Base-by-base conservation (phyloP, 2,113 vertebrate genomes). In the Oreotrochilus melanogaster region DNA sequence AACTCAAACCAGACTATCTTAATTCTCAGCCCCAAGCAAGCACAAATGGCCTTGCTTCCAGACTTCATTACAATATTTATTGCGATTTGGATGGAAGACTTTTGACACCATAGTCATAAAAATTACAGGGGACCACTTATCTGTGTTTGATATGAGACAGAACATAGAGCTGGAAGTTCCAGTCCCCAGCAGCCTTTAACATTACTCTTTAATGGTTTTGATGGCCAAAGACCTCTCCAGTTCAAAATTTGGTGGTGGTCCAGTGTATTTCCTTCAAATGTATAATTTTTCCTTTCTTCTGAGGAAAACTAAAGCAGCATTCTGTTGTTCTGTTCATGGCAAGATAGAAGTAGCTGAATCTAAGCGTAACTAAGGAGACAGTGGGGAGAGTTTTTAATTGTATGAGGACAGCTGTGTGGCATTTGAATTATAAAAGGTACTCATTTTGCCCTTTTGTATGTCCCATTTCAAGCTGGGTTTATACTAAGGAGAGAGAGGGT, bases 1-100 rank as follows among this genome's bases (percentile, higher is more conserved):
- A 99, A 99, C 99, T 98, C 98, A 99, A 99, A 99, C 99, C 99
- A 99, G 99, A 98, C 98, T 88, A 98, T 98, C 96, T 98, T 99
- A 99, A 99, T 99, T 98, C 98, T 98, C 98, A 98, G 99, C 98
- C 98, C 97, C 97, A 18, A 99, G 98, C 98, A 98, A 98, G 97
- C 98, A 98, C 98, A 98, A 98, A 99, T 98, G 98, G 98, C 98
- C 97, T 98, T 98, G 98, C 98, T 99, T 99, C 98, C 98, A 98
- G 98, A 98, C 98, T 98, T 98, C 98, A 98, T 99, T 98, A 98
- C 98, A 99, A 98, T 98, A 99, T 99, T 99, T 99, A 99, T 98
- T 98, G 98, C 97, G 16, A 98, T 98, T 99, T 98, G 98, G 97
- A 98, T 98, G 97, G 98, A 98, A 99, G 98, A 98, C 98, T 99